phyloP scores from a whole-genome alignment of 2,113 vertebrate species.

The Platichthys stellatus region DNA sequence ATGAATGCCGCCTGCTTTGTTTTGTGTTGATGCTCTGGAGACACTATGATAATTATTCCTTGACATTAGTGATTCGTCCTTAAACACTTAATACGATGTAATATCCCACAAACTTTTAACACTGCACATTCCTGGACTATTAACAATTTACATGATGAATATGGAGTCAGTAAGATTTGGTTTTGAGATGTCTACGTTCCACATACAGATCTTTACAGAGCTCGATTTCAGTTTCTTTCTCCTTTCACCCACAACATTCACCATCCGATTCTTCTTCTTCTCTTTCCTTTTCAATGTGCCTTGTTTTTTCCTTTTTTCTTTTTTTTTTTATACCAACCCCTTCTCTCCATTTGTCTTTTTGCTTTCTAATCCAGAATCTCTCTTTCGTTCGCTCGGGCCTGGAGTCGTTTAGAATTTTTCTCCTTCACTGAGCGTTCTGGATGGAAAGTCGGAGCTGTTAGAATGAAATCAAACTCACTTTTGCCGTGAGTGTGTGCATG shows the following conservation, averaged over 20 bases:
- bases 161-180: too few relatives aligned
- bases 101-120: too few relatives aligned
- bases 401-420: slow-evolving; percentile 38
- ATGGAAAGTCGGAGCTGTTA: slow-evolving; percentile 54
- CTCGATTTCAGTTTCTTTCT: slow-evolving; percentile 9
- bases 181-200: too few relatives aligned
- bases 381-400: background rate
- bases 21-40: too few relatives aligned
- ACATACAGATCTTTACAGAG: background rate
- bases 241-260: background rate
- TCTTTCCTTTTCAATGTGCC: background rate
- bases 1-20: too few relatives aligned
- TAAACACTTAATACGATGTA: too few relatives aligned
- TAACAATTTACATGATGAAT: too few relatives aligned
- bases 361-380: background rate
- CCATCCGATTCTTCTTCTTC: background rate
- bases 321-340: background rate
- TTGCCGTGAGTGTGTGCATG: background rate
- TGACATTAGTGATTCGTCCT: too few relatives aligned
- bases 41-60: too few relatives aligned
- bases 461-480: slow-evolving; percentile 57
- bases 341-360: slow-evolving; percentile 20
- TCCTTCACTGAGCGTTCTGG: slow-evolving; percentile 53
- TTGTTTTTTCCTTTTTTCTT: background rate
- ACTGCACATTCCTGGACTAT: too few relatives aligned